Evolutionary conservation across 2,797 vertebrate species (phyloP).

Genomic region (Salarias fasciatus): DNA sequence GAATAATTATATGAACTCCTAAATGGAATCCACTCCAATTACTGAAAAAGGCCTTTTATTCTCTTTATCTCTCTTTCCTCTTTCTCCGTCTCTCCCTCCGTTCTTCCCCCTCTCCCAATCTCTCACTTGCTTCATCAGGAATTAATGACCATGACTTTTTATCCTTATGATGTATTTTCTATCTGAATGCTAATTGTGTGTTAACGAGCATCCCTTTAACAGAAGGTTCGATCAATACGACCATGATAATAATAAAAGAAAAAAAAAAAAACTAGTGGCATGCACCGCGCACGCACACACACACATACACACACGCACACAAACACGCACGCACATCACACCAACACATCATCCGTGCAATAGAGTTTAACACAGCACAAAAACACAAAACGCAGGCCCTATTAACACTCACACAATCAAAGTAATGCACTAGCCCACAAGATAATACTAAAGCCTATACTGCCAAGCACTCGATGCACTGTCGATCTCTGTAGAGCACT

Average conservation of each 20-base stretch:
- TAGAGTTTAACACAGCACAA: constrained; percentile 56
- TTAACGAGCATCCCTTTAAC: constrained; percentile 88
- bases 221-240: constrained; percentile 80
- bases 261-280: constrained; percentile 71
- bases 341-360: constrained; percentile 37
- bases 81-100: constrained; percentile 30
- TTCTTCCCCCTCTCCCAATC: constrained; percentile 33
- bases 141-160: constrained; percentile 86
- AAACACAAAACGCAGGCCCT: constrained; percentile 47
- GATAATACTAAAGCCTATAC: constrained; percentile 72
- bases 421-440: constrained; percentile 61
- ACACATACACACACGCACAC: constrained; percentile 35
- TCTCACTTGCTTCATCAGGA: constrained; percentile 81
- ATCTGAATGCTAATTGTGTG: constrained; percentile 84
- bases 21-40: constrained; percentile 79
- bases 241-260: constrained; percentile 38
- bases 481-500: constrained; percentile 74
- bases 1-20: constrained; percentile 79
- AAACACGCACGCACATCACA: constrained; percentile 28
- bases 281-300: constrained; percentile 49
- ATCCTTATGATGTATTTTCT: constrained; percentile 85
- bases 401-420: constrained; percentile 45
- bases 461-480: constrained; percentile 80
- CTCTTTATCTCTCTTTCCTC: constrained; percentile 42
- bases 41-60: constrained; percentile 76